A percentile compares a stretch with the other conserved stretches of the same genome.
phyloP scores from a whole-genome alignment of 2,888 invertebrate genomes.

The Hemaris fuciformis region DNA sequence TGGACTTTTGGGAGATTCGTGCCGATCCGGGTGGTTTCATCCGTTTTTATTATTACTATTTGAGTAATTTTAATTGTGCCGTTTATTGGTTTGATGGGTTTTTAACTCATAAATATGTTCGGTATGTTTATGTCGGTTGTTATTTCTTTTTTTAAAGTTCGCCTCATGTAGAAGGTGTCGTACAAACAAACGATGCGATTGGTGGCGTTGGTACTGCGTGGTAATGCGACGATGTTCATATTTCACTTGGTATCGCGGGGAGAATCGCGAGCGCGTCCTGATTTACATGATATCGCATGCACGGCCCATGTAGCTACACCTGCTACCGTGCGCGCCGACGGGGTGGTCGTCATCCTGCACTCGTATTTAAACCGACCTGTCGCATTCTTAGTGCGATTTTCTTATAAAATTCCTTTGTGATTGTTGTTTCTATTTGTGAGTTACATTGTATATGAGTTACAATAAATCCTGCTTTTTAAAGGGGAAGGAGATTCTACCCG shows the following conservation, averaged over 20 bases:
- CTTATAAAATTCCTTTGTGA: too few species aligned
- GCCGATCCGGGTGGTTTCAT: slow-evolving; percentile 37
- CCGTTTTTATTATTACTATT: slow-evolving; percentile 29
- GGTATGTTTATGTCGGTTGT: not conserved
- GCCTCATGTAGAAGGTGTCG: slow-evolving; percentile 26
- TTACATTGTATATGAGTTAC: too few species aligned
- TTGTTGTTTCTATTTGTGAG: not conserved
- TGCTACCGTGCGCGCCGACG: slow-evolving; percentile 49
- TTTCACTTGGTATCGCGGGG: slow-evolving; percentile 63
- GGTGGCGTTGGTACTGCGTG: slow-evolving; percentile 33
- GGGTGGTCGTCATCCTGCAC: slow-evolving; percentile 24
- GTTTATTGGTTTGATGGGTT: slow-evolving; percentile 32
- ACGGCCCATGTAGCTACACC: slow-evolving; percentile 49
- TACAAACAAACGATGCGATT: slow-evolving; percentile 33
- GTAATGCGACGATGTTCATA: slow-evolving; percentile 70
- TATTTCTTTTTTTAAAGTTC: slow-evolving; percentile 1
- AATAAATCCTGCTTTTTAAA: too few species aligned
- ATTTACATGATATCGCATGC: slow-evolving; percentile 67
- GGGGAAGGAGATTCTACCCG: too few species aligned
- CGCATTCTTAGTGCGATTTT: not conserved
- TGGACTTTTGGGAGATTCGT: slow-evolving; percentile 46
- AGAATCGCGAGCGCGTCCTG: slow-evolving; percentile 62
- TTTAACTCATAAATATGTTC: slow-evolving; percentile 13
- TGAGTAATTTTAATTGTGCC: slow-evolving; percentile 31
- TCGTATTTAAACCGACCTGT: slow-evolving; percentile 4